Conservation (phyloP, 2,113 vertebrate species). For the Mesembrinibis cayennensis region DNA sequence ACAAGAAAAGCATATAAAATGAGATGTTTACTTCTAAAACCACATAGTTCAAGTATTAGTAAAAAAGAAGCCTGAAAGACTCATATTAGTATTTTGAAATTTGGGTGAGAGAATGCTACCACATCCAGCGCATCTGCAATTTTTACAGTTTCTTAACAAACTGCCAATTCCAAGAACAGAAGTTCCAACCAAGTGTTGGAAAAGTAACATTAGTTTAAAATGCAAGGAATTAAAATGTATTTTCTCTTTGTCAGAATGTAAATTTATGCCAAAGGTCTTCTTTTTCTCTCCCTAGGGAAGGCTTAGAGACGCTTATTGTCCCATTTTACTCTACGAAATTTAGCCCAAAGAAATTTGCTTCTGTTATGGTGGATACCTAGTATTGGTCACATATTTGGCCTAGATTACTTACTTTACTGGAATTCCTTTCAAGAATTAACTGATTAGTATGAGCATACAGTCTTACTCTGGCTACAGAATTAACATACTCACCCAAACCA, state of each 20-base stretch:
- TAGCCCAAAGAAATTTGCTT: not conserved
- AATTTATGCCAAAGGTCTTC: not conserved
- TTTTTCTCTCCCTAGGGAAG: not conserved
- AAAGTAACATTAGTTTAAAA: not conserved
- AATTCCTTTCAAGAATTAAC: conserved; percentile 1
- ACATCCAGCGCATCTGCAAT: not conserved
- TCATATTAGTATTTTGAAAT: not conserved
- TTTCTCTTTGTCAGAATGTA: not conserved
- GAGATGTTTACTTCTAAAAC: not conserved
- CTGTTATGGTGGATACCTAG: not conserved
- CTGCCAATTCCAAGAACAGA: not conserved
- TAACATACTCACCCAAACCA: not conserved
- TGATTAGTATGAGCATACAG: not conserved
- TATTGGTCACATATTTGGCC: not conserved
- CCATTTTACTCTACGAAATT: not conserved
- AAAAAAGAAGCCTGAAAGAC: not conserved
- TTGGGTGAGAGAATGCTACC: not conserved
- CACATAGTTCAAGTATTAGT: not conserved
- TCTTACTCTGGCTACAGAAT: not conserved
- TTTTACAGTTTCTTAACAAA: not conserved
- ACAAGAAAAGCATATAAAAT: not conserved
- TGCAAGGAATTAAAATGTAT: not conserved
- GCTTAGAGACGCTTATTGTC: not conserved
- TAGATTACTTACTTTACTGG: not conserved
- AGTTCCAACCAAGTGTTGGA: not conserved